These are phyloP conservation scores for Chelonoidis abingdonii DNA, from an alignment of 2,113 vertebrate species.

Conservation along the genomic window DNA sequence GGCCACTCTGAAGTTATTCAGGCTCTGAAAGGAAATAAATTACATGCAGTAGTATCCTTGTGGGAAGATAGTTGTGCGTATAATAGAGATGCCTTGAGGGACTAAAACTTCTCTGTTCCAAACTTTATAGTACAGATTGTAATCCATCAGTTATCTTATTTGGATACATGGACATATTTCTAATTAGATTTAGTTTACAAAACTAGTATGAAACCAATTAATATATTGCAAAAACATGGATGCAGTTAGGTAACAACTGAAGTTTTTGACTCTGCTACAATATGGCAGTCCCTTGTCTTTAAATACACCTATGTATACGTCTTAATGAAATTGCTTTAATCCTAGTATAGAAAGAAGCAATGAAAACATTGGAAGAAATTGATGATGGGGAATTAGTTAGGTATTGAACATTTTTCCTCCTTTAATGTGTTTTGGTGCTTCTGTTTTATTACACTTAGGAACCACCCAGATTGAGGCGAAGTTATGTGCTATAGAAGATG, in stretches of 20 bases:
- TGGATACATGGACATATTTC: not conserved
- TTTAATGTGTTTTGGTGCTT: not conserved
- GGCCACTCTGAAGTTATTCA: not conserved
- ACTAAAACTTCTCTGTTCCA: not conserved
- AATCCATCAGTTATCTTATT: not conserved
- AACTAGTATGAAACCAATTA: not conserved
- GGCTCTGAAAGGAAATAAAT: not conserved
- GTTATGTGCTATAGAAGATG: conserved; percentile 78
- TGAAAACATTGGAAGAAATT: not conserved
- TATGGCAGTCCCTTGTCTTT: not conserved
- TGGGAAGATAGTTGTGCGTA: not conserved
- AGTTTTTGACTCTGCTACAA: not conserved
- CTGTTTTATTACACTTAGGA: conserved; percentile 69
- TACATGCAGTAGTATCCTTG: not conserved
- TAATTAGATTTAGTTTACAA: not conserved
- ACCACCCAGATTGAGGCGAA: conserved; percentile 83
- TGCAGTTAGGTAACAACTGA: not conserved
- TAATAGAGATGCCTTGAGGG: not conserved
- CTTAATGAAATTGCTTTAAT: not conserved
- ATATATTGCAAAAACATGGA: not conserved
- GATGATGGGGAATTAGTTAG: not conserved
- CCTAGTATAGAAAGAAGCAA: not conserved
- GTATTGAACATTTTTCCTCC: not conserved
- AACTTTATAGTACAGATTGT: not conserved
- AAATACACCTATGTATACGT: not conserved